Evolutionary conservation across 1,140 invertebrate species (phyloP), one percentile per base, ranked within the genome.

Genomic region (Varroa destructor): DNA sequence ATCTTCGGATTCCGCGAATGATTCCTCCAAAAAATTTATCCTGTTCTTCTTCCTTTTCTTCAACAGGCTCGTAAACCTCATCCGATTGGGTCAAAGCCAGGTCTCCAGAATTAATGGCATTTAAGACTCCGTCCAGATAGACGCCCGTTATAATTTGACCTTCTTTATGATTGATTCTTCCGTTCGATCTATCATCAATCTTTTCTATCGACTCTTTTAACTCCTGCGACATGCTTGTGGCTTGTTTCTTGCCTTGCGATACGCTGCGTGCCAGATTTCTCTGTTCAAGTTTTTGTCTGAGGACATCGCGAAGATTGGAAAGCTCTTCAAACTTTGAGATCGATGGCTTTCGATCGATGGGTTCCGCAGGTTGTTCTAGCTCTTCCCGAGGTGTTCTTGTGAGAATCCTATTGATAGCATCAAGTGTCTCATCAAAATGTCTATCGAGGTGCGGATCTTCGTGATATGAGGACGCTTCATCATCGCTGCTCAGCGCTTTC

Each of bases 401-500:
- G 61, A 67, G 61, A 40, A 67, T 67, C 46, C 40, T 67, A 8
- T 67, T 37, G 61, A 67, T 67, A 25, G 61, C 61, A 12, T 67
- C 40, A 14, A 67, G 46, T 1, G 61, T 67, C 61, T 67, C 61
- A 8, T 67, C 61, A 40, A 67, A 67, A 37, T 67, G 61, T 40
- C 46, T 14, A 2, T 67, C 61, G 5, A 67, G 37, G 12, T 67
- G 61, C 5, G 61, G 61, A 40, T 67, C 61, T 67, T 67, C 61
- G 2, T 67, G 61, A 46, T 67, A 67, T 4, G 61, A 67, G 10
- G 61, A 67, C 61, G 46, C 46, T 40, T 67, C 61, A 67, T 67
- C 61, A 46, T 67, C 61, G 61, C 61, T 67, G 61, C 61, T 67
- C 61, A 67, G 46, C 40, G 61, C 61, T 40, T 37, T 67, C 8